These are phyloP conservation scores for Larimichthys polyactis DNA, from an alignment of 2,113 vertebrate genomes.

Conservation along the genomic window DNA sequence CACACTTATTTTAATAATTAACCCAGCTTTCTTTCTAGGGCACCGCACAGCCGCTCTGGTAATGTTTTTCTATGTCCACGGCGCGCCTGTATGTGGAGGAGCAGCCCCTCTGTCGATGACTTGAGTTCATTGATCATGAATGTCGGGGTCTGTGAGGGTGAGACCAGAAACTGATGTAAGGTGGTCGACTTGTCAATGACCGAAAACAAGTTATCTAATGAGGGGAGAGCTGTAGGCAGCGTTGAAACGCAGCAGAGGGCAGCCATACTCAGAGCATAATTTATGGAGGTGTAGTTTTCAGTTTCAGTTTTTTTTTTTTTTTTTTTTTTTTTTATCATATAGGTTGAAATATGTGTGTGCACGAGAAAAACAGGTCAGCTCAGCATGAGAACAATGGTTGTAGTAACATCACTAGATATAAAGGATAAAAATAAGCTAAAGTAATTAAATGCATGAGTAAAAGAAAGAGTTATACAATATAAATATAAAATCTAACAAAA, in stretches of 20 bases:
- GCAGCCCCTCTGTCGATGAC: constrained; percentile 38
- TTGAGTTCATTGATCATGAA: constrained; percentile 70
- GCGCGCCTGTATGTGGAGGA: constrained; percentile 36
- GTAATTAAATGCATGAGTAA: too few relatives aligned
- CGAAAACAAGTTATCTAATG: neutral
- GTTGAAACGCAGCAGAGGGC: neutral
- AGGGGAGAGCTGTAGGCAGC: neutral
- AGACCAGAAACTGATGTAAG: neutral
- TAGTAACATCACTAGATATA: too few relatives aligned
- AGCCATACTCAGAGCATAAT: neutral
- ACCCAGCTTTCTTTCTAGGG: neutral
- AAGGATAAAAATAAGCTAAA: too few relatives aligned
- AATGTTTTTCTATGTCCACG: constrained; percentile 38
- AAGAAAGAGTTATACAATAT: too few relatives aligned
- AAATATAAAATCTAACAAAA: too few relatives aligned
- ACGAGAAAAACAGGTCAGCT: too few relatives aligned
- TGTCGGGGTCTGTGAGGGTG: constrained; percentile 9
- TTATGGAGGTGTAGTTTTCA: too few relatives aligned
- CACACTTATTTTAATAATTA: accelerated
- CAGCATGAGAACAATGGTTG: too few relatives aligned
- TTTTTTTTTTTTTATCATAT: too few relatives aligned
- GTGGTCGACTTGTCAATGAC: neutral
- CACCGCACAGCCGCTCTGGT: constrained; percentile 28
- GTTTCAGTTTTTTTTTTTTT: neutral
- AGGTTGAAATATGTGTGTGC: too few relatives aligned